Percentiles rank a stretch among this genome's conserved stretches.
Evolutionary conservation across 1,140 invertebrate species (phyloP).

Genomic region (Hyles euphorbiae): DNA sequence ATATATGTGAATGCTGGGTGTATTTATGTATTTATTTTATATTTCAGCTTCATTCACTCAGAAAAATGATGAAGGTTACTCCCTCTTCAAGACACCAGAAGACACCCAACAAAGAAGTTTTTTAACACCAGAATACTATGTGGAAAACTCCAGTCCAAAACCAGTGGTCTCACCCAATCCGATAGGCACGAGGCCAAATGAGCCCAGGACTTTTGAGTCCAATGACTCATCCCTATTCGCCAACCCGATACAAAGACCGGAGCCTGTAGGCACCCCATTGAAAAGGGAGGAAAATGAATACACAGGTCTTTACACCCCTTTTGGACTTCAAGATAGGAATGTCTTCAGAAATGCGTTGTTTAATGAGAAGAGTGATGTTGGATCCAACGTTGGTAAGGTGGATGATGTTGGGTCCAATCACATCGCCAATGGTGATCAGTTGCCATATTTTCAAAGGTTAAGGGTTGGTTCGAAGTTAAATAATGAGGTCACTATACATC

Average conservation of each 20-base stretch:
- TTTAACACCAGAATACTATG: constrained; percentile 45
- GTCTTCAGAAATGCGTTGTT: constrained; percentile 63
- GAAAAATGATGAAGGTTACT: constrained; percentile 64
- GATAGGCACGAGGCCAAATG: constrained; percentile 48
- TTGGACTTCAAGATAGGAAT: constrained; percentile 54
- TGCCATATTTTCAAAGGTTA: constrained; percentile 75
- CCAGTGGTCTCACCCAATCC: constrained; percentile 53
- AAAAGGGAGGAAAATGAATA: constrained; percentile 41
- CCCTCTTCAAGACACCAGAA: constrained; percentile 54
- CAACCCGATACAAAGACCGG: constrained; percentile 47
- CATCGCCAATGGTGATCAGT: constrained; percentile 43
- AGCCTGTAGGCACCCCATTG: constrained; percentile 63
- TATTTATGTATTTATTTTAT: too few relatives aligned
- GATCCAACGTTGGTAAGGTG: constrained; percentile 9
- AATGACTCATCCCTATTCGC: constrained; percentile 44
- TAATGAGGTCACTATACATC: constrained; percentile 77
- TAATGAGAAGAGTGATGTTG: constrained; percentile 43
- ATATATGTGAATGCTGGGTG: too few relatives aligned
- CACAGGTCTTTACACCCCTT: constrained; percentile 57
- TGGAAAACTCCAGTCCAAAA: constrained; percentile 36
- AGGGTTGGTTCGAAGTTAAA: constrained; percentile 76
- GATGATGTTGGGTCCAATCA: constrained; percentile 26
- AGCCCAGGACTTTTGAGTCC: constrained; percentile 33
- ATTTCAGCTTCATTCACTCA: constrained; percentile 53
- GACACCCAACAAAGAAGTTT: constrained; percentile 49